Evolutionary conservation across 1,140 invertebrate genomes (phyloP).

Genomic region (Drosophila mojavensis): DNA sequence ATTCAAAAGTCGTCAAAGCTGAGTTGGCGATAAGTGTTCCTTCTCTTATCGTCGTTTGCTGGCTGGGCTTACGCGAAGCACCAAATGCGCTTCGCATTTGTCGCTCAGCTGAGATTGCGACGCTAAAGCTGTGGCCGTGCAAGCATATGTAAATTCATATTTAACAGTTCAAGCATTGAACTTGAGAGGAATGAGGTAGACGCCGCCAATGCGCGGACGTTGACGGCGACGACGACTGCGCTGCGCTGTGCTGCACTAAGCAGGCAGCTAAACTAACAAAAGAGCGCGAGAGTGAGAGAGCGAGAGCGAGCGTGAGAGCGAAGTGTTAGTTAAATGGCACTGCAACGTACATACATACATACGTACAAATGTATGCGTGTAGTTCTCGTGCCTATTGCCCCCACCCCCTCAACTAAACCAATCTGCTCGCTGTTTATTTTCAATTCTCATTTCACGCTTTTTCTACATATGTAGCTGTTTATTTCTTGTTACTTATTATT

Average conservation of each 20-base stretch:
- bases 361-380: not conserved
- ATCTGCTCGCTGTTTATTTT: slow-evolving; percentile 32
- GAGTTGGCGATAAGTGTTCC: too few species aligned
- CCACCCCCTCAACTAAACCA: not conserved
- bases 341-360: slow-evolving; percentile 10
- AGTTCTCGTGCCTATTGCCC: not conserved
- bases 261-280: not conserved
- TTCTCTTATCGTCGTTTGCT: too few species aligned
- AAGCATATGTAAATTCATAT: not conserved
- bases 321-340: slow-evolving; percentile 34
- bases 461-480: slow-evolving; percentile 18
- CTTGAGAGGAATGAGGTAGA: slow-evolving; percentile 45
- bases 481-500: too few species aligned
- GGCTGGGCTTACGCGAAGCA: too few species aligned
- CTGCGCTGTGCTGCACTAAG: slow-evolving; percentile 28
- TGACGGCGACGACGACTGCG: not conserved
- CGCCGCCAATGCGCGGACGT: not conserved
- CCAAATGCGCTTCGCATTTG: too few species aligned
- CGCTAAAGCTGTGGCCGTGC: too few species aligned
- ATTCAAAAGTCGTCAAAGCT: too few species aligned
- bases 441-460: slow-evolving; percentile 44
- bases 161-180: slow-evolving; percentile 55
- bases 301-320: slow-evolving; percentile 27
- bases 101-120: too few species aligned
- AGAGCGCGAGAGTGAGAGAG: not conserved